Base-by-base conservation (phyloP, 1,140 invertebrate species). In the Drosophila tani region DNA sequence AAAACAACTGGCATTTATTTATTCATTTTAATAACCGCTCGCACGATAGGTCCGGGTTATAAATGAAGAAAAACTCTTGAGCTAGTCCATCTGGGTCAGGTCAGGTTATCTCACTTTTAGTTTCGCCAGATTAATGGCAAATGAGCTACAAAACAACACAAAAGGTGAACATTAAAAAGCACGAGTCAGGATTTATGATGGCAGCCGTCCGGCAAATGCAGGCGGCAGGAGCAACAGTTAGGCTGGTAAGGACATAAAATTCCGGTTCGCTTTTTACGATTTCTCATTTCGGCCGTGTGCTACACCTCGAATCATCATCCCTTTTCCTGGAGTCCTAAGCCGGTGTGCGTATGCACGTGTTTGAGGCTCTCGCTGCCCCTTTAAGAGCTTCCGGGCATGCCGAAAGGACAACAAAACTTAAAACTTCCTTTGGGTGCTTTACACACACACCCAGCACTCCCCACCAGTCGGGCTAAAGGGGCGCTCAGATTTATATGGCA, bases 361-460 rank as follows among this genome's bases (percentile, higher is more conserved):
- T 70, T 46, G 56, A 24, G 35, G n/a, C 55, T 41, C 50, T 35
- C 27, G 40, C 55, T 58, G 75, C 38, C 69, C 38, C 69, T 82
- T 82, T 87, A 79, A 76, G 79, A 69, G 58, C 68, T 81, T 81
- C 81, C 82, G 74, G 66, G 45, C 56, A 64, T 60, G 53, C 46
- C 55, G 75, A 74, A 66, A 71, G 27, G 67, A 60, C 78, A 78
- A 62, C 75, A 43, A 70, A 76, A 84, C 55, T 88, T 78, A 65
- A 83, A 87, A 78, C 50, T 81, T 88, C 47, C 67, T 79, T 64
- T 77, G 41, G 43, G 49, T 32, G 49, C 79, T 65, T 71, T 58
- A n/a, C 35, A 38, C 32, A 53, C 32, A 55, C 32, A 35, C 68
- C 24, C 64, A 32, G 41, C n/a, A 6, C 5, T 41, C 21, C 19